Evolutionary conservation across 53 echinoderm and acorn worm species (phyloP).

Genomic region (Henricia sp.): DNA sequence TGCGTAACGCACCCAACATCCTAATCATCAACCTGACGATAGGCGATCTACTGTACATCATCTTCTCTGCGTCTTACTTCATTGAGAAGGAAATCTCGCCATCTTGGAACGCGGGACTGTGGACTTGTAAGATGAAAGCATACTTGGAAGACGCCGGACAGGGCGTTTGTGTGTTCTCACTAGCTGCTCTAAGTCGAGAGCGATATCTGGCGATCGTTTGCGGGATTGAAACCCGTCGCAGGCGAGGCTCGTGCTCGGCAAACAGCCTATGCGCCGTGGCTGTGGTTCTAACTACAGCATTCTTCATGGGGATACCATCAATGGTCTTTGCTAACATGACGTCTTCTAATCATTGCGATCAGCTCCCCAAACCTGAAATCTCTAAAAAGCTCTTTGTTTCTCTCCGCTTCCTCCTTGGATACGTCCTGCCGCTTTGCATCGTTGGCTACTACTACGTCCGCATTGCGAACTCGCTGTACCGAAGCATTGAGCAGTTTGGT

Average conservation of each 20-base stretch:
- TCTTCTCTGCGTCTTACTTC: constrained; percentile 70
- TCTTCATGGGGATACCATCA: constrained; percentile 68
- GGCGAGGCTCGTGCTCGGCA: constrained; percentile 18
- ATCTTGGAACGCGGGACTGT: constrained; percentile 66
- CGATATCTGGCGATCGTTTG: constrained; percentile 81
- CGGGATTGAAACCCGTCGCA: constrained; percentile 57
- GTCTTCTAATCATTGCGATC: constrained; percentile 41
- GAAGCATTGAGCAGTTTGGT: constrained; percentile 74
- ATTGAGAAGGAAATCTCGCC: constrained; percentile 72
- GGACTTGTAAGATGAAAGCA: constrained; percentile 73
- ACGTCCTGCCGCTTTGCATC: constrained; percentile 69
- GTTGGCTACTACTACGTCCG: constrained; percentile 70
- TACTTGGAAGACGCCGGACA: constrained; percentile 75
- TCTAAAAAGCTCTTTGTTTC: constrained; percentile 69
- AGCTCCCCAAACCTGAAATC: constrained; percentile 20
- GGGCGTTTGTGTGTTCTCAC: constrained; percentile 79
- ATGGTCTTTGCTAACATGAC: constrained; percentile 61
- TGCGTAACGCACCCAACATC: constrained; percentile 80
- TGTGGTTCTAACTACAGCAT: constrained; percentile 38
- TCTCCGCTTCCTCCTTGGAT: constrained; percentile 58
- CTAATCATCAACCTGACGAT: constrained; percentile 80
- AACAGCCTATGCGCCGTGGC: constrained; percentile 52
- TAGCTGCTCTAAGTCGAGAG: constrained; percentile 77
- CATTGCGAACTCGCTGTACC: constrained; percentile 78
- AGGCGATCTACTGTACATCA: constrained; percentile 77